Evolutionary conservation across 2,113 vertebrate genomes (phyloP), one percentile per base, ranked within the genome.

Genomic region (Choloepus hoffmanni): DNA sequence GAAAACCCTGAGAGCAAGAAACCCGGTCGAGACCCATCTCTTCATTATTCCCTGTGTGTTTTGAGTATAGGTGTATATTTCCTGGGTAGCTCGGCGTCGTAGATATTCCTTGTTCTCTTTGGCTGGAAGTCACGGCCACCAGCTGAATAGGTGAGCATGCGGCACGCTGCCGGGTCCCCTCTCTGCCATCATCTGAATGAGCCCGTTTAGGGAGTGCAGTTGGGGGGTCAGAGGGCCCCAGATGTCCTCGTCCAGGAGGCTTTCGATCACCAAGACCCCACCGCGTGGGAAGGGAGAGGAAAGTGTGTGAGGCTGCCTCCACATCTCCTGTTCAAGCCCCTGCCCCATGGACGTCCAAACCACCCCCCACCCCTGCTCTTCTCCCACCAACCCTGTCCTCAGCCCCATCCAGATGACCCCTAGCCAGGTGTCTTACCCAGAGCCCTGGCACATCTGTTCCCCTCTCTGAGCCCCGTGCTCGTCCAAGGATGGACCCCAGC

Each of bases 161-260:
- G 86, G 97, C 99, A 99, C 95, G 97, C 86, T 40, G 97, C 36
- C 36, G 95, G 15, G 98, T 99, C 77, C 99, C 63, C 97, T 99
- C 99, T 24, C 97, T 98, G 16, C 99, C 99, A 99, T 99, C 0
- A 99, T 99, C 98, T 99, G 99, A 6, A 99, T 98, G 90, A 99
- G 98, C 99, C 99, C 99, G 96, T 99, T 99, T 30, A 99, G 98
- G 0, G 98, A 99, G 95, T 98, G 98, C 8, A 99, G 98, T 19
- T 99, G 99, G 0, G 98, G 98, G 7, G 97, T 98, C 26, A 99
- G 92, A 0, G 99, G 99, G 0, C 99, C 99, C 10, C 98, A 98
- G 33, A 97, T 98, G 5, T 99, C 99, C 65, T 99, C 98, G 4
- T 98, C 96, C 87, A 99, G 98, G 43, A 99, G 94, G 0, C 98